Percentiles rank a stretch among this genome's conserved stretches.
Evolutionary conservation across 1,140 invertebrate species (phyloP).

Genomic region (Eriosoma lanigerum): DNA sequence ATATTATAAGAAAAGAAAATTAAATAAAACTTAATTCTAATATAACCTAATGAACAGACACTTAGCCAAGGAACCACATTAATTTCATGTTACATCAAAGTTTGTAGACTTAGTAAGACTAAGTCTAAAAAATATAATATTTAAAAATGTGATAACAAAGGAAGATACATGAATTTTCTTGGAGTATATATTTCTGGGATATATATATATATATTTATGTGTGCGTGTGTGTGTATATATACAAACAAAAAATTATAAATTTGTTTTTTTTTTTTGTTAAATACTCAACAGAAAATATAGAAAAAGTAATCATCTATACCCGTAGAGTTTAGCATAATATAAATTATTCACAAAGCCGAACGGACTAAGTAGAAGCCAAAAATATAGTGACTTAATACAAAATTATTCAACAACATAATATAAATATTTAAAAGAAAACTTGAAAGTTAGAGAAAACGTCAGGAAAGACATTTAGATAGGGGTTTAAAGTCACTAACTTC

Average conservation of each 20-base stretch:
- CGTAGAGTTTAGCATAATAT: neutral
- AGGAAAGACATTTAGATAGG: neutral
- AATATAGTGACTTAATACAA: conserved; percentile 17
- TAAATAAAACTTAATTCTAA: conserved; percentile 35
- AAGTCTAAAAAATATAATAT: conserved; percentile 14
- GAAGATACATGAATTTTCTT: neutral
- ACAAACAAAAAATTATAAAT: neutral
- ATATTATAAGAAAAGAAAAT: conserved; percentile 19
- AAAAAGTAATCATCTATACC: neutral
- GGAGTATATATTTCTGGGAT: neutral
- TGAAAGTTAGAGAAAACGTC: conserved; percentile 6
- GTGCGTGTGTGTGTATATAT: no score
- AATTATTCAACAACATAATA: conserved; percentile 33
- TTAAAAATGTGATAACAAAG: conserved; percentile 17
- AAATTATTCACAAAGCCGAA: conserved; percentile 26
- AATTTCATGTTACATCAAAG: neutral
- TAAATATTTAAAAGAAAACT: conserved; percentile 16
- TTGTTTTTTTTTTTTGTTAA: neutral
- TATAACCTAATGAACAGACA: conserved; percentile 42
- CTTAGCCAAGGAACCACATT: conserved; percentile 5
- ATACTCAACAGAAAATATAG: neutral
- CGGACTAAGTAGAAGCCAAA: conserved; percentile 30
- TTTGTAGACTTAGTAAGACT: neutral
- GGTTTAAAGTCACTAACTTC: conserved; percentile 15
- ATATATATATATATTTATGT: conserved; percentile 17